phyloP scores from a whole-genome alignment of 2,888 invertebrate genomes.

The Carcina quercana region DNA sequence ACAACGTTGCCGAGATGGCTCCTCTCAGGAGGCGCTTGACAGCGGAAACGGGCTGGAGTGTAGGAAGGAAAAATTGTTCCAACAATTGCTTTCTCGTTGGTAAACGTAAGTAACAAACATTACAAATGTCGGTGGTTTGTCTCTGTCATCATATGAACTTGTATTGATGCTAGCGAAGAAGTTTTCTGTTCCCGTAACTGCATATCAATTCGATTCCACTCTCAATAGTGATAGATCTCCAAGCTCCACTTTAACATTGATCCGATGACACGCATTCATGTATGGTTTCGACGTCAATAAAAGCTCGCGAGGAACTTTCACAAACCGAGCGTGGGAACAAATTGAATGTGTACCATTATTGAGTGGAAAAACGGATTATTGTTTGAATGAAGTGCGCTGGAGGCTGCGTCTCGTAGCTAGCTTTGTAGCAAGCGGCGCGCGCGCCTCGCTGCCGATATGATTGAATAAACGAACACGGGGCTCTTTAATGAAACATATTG shows the following conservation, averaged over 20 bases:
- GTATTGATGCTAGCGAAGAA: too few relatives aligned
- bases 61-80: slow-evolving; percentile 41
- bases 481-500: slow-evolving; percentile 73
- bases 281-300: too few relatives aligned
- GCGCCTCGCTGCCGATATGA: slow-evolving; percentile 53
- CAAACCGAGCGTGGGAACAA: slow-evolving; percentile 30
- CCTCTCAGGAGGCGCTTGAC: slow-evolving; percentile 21
- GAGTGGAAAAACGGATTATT: slow-evolving; percentile 65
- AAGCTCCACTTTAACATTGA: too few relatives aligned
- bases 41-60: slow-evolving; percentile 34
- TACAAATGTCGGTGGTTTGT: too few relatives aligned
- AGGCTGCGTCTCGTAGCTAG: slow-evolving; percentile 36
- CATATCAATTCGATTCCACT: too few relatives aligned
- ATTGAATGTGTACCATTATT: slow-evolving; percentile 53
- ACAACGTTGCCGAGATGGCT: slow-evolving; percentile 48
- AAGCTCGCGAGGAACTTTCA: slow-evolving; percentile 18
- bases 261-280: too few relatives aligned
- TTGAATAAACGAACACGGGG: slow-evolving; percentile 66
- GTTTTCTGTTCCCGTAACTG: too few relatives aligned
- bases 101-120: too few relatives aligned
- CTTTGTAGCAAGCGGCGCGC: too few relatives aligned
- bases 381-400: slow-evolving; percentile 43
- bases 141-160: too few relatives aligned
- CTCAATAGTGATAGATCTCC: too few relatives aligned
- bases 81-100: slow-evolving; percentile 26